Evolutionary conservation across 2,888 invertebrate genomes (phyloP), one percentile per base, ranked within the genome.

Genomic region (Phyto melanocephala): DNA sequence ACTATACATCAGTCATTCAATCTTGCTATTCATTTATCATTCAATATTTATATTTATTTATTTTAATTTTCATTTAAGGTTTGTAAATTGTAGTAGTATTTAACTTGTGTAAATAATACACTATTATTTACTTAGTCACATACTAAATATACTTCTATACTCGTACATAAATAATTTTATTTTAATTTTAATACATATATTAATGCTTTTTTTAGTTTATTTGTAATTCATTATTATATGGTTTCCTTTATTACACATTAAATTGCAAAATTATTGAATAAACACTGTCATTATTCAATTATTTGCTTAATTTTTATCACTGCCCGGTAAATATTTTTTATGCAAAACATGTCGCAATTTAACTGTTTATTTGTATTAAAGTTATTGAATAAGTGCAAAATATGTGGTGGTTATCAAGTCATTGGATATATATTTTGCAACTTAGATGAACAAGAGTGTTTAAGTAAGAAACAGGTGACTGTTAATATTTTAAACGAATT

Each of bases 11-110:
- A 20, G 33, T 35, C 47, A 56, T 42, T 63, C 54, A 63, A 47
- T 81, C 56, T 81, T 78, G 68, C 56, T 68, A 67, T 81, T 76
- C 37, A 81, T 71, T 67, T 77, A 72, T 67, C 76, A 78, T 81
- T 74, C 35, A 78, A 56, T 62, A 50, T 40, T 37, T 54, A n/a
- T n/a, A n/a, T n/a, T n/a, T n/a, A n/a, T 68, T 45, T 37, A 33
- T 28, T 58, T 35, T 28, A 5, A 6, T 28, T 28, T 35, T 50
- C 33, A 24, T 42, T 58, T 50, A 62, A 70, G 56, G 70, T 50
- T 63, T 65, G 17, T 35, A 22, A 65, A 58, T 35, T 35, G n/a
- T 65, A 24, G 35, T n/a, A 45, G 45, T 20, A 65, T 65, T 72
- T 22, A 40, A 50, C 20, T 68, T 58, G 28, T 71, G 24, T 52